Evolutionary conservation across 2,888 invertebrate genomes (phyloP).

Genomic region (Leptarthrus brevirostris): DNA sequence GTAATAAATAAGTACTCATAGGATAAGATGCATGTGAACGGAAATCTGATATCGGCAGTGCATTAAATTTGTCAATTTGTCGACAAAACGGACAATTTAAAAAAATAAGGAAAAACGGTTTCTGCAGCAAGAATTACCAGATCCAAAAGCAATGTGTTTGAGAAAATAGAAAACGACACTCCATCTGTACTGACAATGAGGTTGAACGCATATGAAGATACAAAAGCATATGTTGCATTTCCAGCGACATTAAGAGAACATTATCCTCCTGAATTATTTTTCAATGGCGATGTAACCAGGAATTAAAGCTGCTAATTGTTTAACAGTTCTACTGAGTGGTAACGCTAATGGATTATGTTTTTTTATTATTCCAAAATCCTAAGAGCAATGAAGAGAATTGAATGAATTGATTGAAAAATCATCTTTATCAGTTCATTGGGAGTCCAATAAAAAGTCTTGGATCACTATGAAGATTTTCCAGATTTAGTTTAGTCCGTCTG

Average conservation of each 20-base stretch:
- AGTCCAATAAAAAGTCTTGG: conserved; percentile 56
- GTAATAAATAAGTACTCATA: too few species aligned
- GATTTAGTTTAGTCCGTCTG: conserved; percentile 56
- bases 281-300: not conserved
- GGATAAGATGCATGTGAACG: too few species aligned
- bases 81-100: too few species aligned
- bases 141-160: not conserved
- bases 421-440: conserved; percentile 48
- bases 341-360: conserved; percentile 13
- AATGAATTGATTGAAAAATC: conserved; percentile 52
- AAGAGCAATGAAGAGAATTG: conserved; percentile 55
- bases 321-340: conserved; percentile 20
- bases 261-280: not conserved
- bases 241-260: not conserved
- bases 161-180: not conserved
- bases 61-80: too few species aligned
- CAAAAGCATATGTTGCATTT: not conserved
- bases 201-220: not conserved
- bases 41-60: too few species aligned
- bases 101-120: too few species aligned
- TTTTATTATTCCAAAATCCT: conserved; percentile 56
- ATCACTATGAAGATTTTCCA: conserved; percentile 54
- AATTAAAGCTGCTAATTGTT: not conserved
- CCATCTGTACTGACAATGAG: not conserved
- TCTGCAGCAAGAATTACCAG: not conserved